Percentiles rank a stretch among this genome's conserved stretches.
Evolutionary conservation across 2,113 vertebrate genomes (phyloP).

Genomic region (Platanista minor): DNA sequence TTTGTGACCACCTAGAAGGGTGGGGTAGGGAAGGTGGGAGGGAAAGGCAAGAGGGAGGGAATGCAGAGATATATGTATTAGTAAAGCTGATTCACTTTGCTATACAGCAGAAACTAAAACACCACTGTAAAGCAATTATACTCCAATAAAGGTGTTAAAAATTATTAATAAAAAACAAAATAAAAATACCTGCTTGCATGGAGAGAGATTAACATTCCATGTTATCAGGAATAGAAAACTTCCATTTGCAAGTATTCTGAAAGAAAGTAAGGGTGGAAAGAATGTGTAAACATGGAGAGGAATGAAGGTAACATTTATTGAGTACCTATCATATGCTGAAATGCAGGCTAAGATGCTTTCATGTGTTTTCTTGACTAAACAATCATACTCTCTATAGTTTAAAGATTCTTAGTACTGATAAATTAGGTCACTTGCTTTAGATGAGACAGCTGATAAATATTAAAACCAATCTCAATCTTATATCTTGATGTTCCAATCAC

Average conservation of each 20-base stretch:
- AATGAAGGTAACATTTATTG: not conserved
- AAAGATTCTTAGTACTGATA: not conserved
- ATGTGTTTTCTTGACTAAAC: not conserved
- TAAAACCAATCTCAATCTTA: not conserved
- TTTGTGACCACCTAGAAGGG: no score
- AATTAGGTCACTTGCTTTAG: not conserved
- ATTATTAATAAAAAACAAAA: no score
- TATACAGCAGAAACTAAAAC: no score
- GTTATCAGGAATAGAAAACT: not conserved
- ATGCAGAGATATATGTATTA: no score
- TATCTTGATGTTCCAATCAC: not conserved
- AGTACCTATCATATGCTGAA: not conserved
- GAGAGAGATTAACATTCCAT: not conserved
- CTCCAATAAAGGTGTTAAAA: no score
- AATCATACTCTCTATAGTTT: not conserved
- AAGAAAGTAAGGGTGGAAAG: not conserved
- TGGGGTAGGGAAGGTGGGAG: no score
- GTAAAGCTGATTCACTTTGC: no score
- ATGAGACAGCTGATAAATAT: not conserved
- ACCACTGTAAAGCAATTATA: no score
- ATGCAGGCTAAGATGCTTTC: not conserved
- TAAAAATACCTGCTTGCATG: not conserved
- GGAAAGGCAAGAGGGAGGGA: no score
- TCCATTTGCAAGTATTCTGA: not conserved
- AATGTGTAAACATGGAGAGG: not conserved